These are phyloP conservation scores for Serrognathus titanus DNA, from an alignment of 2,888 invertebrate genomes.

Conservation along the genomic window DNA sequence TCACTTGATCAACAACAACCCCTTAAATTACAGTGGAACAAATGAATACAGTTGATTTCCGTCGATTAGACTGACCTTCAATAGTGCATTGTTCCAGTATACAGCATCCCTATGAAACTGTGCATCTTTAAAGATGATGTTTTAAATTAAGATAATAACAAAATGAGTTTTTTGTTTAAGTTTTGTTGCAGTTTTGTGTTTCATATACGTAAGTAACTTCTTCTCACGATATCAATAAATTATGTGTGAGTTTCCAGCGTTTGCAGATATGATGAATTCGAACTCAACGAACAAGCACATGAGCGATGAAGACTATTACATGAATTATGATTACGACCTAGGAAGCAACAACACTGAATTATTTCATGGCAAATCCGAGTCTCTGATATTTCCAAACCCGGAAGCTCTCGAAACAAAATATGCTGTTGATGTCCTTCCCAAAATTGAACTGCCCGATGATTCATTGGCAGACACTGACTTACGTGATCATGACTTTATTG, in stretches of 20 bases:
- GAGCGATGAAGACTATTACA: conserved; percentile 44
- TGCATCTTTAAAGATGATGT: conserved; percentile 6
- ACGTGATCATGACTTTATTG: conserved; percentile 67
- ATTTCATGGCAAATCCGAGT: conserved; percentile 36
- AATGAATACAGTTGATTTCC: neutral
- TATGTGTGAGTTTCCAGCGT: neutral
- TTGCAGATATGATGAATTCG: conserved; percentile 24
- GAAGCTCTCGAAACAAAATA: conserved; percentile 40
- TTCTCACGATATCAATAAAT: neutral
- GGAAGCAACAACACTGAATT: conserved; percentile 34
- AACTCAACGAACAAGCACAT: conserved; percentile 33
- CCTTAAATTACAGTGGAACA: conserved; percentile 20
- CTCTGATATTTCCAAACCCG: conserved; percentile 45
- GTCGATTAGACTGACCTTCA: neutral
- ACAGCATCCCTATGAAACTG: conserved; percentile 36
- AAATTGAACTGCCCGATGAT: conserved; percentile 59
- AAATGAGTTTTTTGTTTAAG: conserved; percentile 14
- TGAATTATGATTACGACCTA: conserved; percentile 46
- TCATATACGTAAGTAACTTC: conserved; percentile 9
- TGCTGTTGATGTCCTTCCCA: conserved; percentile 50
- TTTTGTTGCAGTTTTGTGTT: conserved; percentile 1
- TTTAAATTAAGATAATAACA: neutral
- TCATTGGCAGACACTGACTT: conserved; percentile 64
- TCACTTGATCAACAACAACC: conserved; percentile 4
- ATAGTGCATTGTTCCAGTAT: conserved; percentile 18